phyloP scores from a whole-genome alignment of 2,113 vertebrate species.

The Lepisosteus oculatus region DNA sequence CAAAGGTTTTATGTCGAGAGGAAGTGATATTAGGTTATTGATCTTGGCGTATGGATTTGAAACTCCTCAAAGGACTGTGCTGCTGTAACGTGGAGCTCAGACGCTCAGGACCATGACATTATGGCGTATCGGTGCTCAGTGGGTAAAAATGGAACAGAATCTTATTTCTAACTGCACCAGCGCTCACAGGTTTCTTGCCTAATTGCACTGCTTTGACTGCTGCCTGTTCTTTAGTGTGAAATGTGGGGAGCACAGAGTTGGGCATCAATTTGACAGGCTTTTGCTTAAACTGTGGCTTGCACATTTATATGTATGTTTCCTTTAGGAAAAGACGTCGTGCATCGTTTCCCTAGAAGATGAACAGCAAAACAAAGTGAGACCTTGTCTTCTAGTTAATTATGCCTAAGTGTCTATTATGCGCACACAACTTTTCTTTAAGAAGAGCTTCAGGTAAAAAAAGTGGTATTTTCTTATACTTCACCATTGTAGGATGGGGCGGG shows the following conservation, averaged over 20 bases:
- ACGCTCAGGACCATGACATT: not conserved
- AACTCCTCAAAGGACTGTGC: constrained; percentile 5
- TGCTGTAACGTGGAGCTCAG: not conserved
- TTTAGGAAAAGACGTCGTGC: too few species aligned
- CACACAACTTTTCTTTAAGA: too few species aligned
- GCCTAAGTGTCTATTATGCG: too few species aligned
- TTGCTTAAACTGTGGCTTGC: not conserved
- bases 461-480: too few species aligned
- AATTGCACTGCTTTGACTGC: not conserved
- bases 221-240: not conserved
- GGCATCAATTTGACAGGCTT: not conserved
- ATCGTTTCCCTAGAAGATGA: too few species aligned
- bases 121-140: not conserved
- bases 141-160: not conserved
- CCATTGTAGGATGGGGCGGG: too few species aligned
- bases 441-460: too few species aligned
- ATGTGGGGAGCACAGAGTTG: not conserved
- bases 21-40: constrained; percentile 1
- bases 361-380: too few species aligned
- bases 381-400: too few species aligned
- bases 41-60: constrained; percentile 6
- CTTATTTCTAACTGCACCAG: not conserved
- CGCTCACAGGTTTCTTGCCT: not conserved
- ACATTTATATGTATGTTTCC: not conserved
- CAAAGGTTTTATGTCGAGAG: not conserved